Base-by-base conservation (phyloP, 2,797 vertebrate genomes). In the Moxostoma hubbsi region DNA sequence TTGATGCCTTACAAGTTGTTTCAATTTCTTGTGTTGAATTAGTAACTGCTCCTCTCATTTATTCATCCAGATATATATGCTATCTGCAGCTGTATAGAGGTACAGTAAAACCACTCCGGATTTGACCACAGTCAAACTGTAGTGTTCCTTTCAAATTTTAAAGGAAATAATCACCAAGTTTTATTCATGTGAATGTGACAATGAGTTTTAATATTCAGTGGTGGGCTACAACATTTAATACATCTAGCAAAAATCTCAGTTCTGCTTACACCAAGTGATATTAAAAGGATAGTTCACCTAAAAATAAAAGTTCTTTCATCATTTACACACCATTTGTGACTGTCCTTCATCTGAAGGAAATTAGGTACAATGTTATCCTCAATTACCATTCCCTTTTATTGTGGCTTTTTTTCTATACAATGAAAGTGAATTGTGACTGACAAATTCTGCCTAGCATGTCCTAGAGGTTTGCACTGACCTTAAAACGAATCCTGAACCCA, bases 21-120 rank as follows among this genome's bases (percentile, higher is more conserved):
- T 64, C 0, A 62, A 57, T 53, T 55, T 76, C n/a, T 24, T 57
- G n/a, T 69, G 6, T 71, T 51, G 0, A 45, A 46, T 18, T 6
- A 24, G 58, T 62, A 51, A n/a, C 6, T 8, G 9, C 65, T 45
- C 45, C 49, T 5, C 54, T 64, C 53, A 59, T 74, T 24, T 67
- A 65, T 61, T 77, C 46, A 61, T 59, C 55, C 75, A 66, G 75
- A n/a, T 62, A 53, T 53, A 46, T n/a, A 13, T 71, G 49, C 67
- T 77, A 12, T 77, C 66, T 70, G 1, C 49, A 70, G 49, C 66
- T 78, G 58, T 78, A 63, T 63, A 62, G 58, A 78, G 76, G 76
- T 78, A 71, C 12, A 13, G 47, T 49, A 45, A 45, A 63, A 11
- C 12, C 50, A 71, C 49, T 70, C n/a, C 46, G 67, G 36, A 46